Base-by-base conservation (phyloP, 2,888 invertebrate species). In the Hyposoter didymator region DNA sequence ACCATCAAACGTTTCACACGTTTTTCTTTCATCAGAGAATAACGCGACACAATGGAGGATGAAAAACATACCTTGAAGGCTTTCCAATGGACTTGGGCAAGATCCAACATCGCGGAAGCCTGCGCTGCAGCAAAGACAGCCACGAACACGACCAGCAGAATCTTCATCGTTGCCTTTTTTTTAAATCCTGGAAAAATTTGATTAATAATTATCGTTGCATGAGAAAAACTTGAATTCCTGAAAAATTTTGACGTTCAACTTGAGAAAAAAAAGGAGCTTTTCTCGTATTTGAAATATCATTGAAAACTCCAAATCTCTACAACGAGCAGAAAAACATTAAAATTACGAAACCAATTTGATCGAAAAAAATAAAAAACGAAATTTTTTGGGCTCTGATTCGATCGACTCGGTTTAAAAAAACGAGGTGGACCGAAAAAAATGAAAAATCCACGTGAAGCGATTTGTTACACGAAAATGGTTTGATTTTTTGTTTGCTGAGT, bases 1-100 rank as follows among this genome's bases (percentile, higher is more conserved):
- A 39, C 39, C 2, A 7, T 0, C 39, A 7, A 39, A 39, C 2
- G 39, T 39, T 4, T 39, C 6, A 39, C 39, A 6, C 4, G 39
- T 39, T 39, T 39, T 39, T 6, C 39, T 39, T 39, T 6, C 39
- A 39, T 7, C 39, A 7, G 6, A 39, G n/a, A n/a, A n/a, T n/a
- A n/a, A n/a, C n/a, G n/a, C n/a, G n/a, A n/a, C n/a, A n/a, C n/a
- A n/a, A n/a, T n/a, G n/a, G n/a, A n/a, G n/a, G n/a, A n/a, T n/a
- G n/a, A n/a, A 52, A 43, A 66, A 66, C 4, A 28, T 95, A 97
- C 97, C 96, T 97, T 97, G 91, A 96, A 97, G 0, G 96, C 95
- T 19, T 94, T 94, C 97, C 97, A 97, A 94, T 97, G 97, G 92
- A 97, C 97, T 87, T 95, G 94, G 74, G 97, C 95, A 86, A 98